Conservation (phyloP, 2,888 invertebrate species). For the Drosophila borborema region DNA sequence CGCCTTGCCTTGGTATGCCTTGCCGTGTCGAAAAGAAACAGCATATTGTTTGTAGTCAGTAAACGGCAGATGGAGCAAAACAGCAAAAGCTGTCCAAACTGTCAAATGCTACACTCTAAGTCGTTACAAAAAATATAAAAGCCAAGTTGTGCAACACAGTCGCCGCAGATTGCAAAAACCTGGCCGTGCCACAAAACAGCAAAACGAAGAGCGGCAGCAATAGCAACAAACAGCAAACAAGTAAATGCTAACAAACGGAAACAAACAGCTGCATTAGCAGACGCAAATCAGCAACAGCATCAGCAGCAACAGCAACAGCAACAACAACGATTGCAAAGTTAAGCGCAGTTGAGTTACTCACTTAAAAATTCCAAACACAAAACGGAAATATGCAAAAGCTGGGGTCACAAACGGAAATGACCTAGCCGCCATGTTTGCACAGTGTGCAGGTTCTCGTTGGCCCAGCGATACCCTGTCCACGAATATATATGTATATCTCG, state of each 20-base stretch:
- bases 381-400: slow-evolving; percentile 83
- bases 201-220: slow-evolving; percentile 12
- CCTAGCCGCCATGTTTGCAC: slow-evolving; percentile 61
- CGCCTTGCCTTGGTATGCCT: neutral
- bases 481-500: neutral
- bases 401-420: slow-evolving; percentile 78
- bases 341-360: slow-evolving; percentile 67
- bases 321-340: slow-evolving; percentile 40
- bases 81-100: slow-evolving; percentile 47
- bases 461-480: slow-evolving; percentile 1
- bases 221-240: slow-evolving; percentile 56
- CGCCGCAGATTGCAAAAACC: slow-evolving; percentile 45
- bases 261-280: slow-evolving; percentile 79
- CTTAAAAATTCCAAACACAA: slow-evolving; percentile 82
- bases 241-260: slow-evolving; percentile 76
- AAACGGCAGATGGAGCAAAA: slow-evolving; percentile 42
- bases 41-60: slow-evolving; percentile 50
- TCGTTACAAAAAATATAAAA: slow-evolving; percentile 28
- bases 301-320: slow-evolving; percentile 39
- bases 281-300: slow-evolving; percentile 73
- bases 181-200: slow-evolving; percentile 49
- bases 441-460: slow-evolving; percentile 10
- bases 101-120: slow-evolving; percentile 49
- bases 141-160: slow-evolving; percentile 34
- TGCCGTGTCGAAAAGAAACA: slow-evolving; percentile 15